Evolutionary conservation across 2,888 invertebrate genomes (phyloP), one percentile per base, ranked within the genome.

Genomic region (Caenorhabditis imperialis): DNA sequence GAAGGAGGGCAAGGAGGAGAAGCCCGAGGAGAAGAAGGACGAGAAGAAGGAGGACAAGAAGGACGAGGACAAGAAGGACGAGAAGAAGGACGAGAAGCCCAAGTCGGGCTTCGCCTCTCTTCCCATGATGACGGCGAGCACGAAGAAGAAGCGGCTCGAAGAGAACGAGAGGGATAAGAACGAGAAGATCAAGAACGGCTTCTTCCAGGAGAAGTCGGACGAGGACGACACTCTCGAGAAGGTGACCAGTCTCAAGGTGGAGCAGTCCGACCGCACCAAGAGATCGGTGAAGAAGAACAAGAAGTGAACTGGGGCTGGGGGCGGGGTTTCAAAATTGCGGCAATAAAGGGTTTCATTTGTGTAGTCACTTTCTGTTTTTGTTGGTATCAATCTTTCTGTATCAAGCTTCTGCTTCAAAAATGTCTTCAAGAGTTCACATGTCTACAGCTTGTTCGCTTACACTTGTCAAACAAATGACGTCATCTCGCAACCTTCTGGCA

Each of bases 151-250:
- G 10, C 47, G 61, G 23, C 53, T 38, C 14, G 45, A 27, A 18
- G 72, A 76, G 35, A 40, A 51, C 33, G 72, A 76, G 38, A 33
- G 38, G 10, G 76, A 76, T 3, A 76, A 72, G 53, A 8, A 71
- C 22, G 53, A 70, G 47, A 69, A 69, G 40, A 75, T 75, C 22
- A 50, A 63, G 42, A 58, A 65, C 12, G 76, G 76, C 44, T 72
- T 76, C 58, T 76, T 54, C 35, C 58, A 76, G 62, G 57, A 70
- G 37, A 74, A 69, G 27, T 74, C 74, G 14, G 74, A 74, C 35
- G 60, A 74, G 23, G 74, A 74, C 50, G 74, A 74, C 50, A 74
- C 74, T 2, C 42, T 74, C 30, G 74, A 74, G 55, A 58, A 65
- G 55, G 47, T 74, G 23, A 55, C 53, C 16, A 74, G 74, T 69